phyloP scores from a whole-genome alignment of 2,797 vertebrate genomes.

The Hozukius guyotensis region DNA sequence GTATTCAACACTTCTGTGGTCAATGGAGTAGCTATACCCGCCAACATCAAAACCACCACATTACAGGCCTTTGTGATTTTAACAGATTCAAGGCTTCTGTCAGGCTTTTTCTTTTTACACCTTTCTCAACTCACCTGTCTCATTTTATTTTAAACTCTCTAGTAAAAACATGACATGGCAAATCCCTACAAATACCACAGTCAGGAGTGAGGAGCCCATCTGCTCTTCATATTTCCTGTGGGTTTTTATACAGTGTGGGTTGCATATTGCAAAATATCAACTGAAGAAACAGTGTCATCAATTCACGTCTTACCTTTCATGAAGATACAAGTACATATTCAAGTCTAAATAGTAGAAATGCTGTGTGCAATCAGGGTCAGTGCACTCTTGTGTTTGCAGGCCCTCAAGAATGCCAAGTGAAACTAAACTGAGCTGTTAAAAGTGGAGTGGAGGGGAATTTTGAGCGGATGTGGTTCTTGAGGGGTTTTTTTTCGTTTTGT shows the following conservation, averaged over 20 bases:
- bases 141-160: not conserved
- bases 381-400: not conserved
- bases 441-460: not conserved
- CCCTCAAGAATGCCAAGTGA: not conserved
- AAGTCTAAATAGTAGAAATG: not conserved
- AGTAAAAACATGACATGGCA: not conserved
- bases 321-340: too few species aligned
- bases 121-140: slow-evolving; percentile 3
- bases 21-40: not conserved
- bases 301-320: not conserved
- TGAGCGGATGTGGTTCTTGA: not conserved
- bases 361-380: not conserved
- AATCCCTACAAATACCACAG: not conserved
- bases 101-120: not conserved
- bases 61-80: slow-evolving; percentile 13
- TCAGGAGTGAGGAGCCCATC: not conserved
- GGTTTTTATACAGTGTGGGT: not conserved
- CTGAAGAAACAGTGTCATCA: not conserved
- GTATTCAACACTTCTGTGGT: slow-evolving; percentile 41
- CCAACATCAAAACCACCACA: slow-evolving; percentile 4
- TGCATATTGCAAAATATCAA: not conserved
- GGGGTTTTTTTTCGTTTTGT: not conserved
- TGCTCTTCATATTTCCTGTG: not conserved
- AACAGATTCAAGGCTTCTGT: slow-evolving; percentile 4
- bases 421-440: not conserved